Conservation (phyloP, 1,140 invertebrate species). For the Globodera rostochiensis region DNA sequence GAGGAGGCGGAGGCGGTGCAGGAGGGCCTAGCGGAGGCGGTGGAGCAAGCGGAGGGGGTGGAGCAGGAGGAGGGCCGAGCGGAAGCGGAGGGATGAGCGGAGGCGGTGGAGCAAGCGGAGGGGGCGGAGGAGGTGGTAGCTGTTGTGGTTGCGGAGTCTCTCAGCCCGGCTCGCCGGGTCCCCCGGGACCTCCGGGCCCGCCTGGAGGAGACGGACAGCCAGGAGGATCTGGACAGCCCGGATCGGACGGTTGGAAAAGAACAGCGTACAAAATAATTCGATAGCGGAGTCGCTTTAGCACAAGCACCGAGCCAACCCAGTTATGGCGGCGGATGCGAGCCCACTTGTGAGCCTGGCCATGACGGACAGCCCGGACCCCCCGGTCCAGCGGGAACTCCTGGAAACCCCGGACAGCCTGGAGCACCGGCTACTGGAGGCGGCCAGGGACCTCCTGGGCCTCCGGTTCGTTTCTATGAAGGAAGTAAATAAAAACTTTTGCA, state of each 20-base stretch:
- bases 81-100: conserved; percentile 1
- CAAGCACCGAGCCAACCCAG: conserved; percentile 9
- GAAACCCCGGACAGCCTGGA: conserved; percentile 45
- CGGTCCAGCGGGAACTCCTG: conserved; percentile 42
- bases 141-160: conserved; percentile 52
- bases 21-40: neutral
- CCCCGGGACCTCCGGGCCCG: conserved; percentile 42
- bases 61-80: neutral
- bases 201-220: conserved; percentile 29
- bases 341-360: conserved; percentile 29
- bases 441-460: conserved; percentile 43
- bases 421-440: conserved; percentile 36
- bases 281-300: neutral
- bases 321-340: conserved; percentile 14
- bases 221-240: conserved; percentile 21
- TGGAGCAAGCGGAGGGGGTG: neutral
- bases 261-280: neutral
- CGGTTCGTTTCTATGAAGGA: neutral
- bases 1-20: conserved; percentile 12
- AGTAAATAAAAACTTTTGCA: conserved; percentile 11
- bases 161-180: conserved; percentile 47
- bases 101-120: conserved; percentile 46
- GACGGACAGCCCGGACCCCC: conserved; percentile 38
- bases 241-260: conserved; percentile 8
- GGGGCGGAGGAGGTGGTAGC: conserved; percentile 37